Evolutionary conservation across 2,113 vertebrate genomes (phyloP).

Genomic region (Hiodon tergisus): DNA sequence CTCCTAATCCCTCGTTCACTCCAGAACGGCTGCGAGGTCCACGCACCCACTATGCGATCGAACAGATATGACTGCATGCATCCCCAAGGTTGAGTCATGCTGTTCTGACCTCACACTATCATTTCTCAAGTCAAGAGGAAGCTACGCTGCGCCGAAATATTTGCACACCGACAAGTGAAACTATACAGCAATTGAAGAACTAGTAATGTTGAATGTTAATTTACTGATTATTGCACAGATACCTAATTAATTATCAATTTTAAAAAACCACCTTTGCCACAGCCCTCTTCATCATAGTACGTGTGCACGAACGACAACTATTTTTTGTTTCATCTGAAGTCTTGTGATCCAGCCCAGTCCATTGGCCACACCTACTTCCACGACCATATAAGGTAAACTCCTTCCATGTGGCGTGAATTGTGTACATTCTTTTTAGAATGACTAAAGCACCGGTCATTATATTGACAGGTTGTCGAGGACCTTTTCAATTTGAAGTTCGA

Average conservation of each 20-base stretch:
- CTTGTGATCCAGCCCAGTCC: constrained; percentile 57
- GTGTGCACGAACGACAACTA: constrained; percentile 37
- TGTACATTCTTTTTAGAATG: constrained; percentile 34
- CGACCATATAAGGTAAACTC: constrained; percentile 62
- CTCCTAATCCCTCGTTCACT: constrained; percentile 28
- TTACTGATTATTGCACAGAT: constrained; percentile 49
- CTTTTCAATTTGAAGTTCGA: too few relatives aligned
- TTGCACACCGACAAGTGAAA: constrained; percentile 26
- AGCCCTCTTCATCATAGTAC: constrained; percentile 34
- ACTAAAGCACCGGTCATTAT: background rate
- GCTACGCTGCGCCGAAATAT: constrained; percentile 19
- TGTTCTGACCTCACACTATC: constrained; percentile 62
- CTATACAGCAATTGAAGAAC: constrained; percentile 35
- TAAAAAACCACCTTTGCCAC: constrained; percentile 19
- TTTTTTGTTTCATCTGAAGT: constrained; percentile 46
- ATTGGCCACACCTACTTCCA: constrained; percentile 63
- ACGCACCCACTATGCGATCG: constrained; percentile 47
- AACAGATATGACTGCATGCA: constrained; percentile 61
- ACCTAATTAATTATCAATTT: constrained; percentile 39
- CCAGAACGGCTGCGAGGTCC: constrained; percentile 39
- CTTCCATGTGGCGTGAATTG: constrained; percentile 55
- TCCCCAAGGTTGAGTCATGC: constrained; percentile 67
- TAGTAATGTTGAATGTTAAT: constrained; percentile 15
- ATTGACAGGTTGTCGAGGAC: background rate
- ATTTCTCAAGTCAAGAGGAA: constrained; percentile 45